Evolutionary conservation across 2,797 vertebrate genomes (phyloP), one percentile per base, ranked within the genome.

Genomic region (Enteromius viviparus): DNA sequence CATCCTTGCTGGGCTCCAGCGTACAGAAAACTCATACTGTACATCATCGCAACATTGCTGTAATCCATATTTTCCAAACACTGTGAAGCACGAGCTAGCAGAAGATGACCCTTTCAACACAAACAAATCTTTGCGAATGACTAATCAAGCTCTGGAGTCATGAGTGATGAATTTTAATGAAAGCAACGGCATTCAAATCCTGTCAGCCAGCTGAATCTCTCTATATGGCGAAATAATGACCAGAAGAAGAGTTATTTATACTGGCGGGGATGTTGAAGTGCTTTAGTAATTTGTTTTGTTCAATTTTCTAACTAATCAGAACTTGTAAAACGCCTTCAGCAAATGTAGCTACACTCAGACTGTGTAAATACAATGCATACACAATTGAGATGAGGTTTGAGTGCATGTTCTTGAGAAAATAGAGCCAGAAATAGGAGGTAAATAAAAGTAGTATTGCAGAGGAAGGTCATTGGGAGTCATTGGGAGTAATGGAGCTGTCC

Each of bases 141-240:
- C 84, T 88, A 85, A 85, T 87, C 83, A 87, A 85, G 75, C 58
- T 65, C 75, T 74, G 71, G 78, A 82, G 85, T 68, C 51, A 26
- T 76, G 17, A 74, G 23, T 80, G 81, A 74, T 82, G 70, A 75
- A 85, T 87, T 49, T 85, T 75, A 87, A 85, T 80, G 84, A 80
- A n/a, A 58, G 47, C 11, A 51, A 29, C 37, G 17, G 68, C 49
- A 42, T 64, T 64, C 14, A 76, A 75, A 66, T 26, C 32, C 29
- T 49, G 45, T 74, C 71, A 55, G 60, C 58, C 32, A 66, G 17
- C 23, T 58, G 60, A 66, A 75, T 58, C 23, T 58, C 23, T 76
- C n/a, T 62, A 14, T 60, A 14, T 47, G 37, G 19, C 5, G 11
- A 71, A 65, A 82, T 66, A 65, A 51, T 21, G 47, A 74, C 80